phyloP scores from a whole-genome alignment of 2,888 invertebrate genomes.

The Allophyes oxyacanthae region DNA sequence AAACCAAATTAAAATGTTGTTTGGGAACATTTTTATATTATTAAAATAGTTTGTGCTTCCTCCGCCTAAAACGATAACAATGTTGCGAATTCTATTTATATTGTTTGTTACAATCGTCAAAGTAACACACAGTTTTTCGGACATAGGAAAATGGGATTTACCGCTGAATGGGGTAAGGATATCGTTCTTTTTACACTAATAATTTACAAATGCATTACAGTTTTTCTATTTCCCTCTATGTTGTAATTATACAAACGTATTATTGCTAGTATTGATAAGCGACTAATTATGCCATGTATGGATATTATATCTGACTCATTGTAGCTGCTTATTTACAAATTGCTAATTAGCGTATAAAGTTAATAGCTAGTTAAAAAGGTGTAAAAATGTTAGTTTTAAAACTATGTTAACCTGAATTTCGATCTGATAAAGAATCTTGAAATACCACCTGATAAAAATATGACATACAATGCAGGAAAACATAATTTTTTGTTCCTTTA shows the following conservation, averaged over 20 bases:
- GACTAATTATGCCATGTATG: neutral
- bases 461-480: no score
- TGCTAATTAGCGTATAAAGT: neutral
- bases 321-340: slow-evolving; percentile 10
- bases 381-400: neutral
- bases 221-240: neutral
- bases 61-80: slow-evolving; percentile 57
- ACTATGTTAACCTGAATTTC: neutral
- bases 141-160: slow-evolving; percentile 92
- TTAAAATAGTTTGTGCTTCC: slow-evolving; percentile 52
- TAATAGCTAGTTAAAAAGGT: neutral
- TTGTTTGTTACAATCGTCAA: slow-evolving; percentile 70
- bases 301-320: slow-evolving; percentile 23
- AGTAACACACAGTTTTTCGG: slow-evolving; percentile 85
- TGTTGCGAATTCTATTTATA: slow-evolving; percentile 73
- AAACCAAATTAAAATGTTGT: slow-evolving; percentile 60
- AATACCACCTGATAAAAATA: no score
- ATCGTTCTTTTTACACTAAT: slow-evolving; percentile 5
- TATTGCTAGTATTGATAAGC: slow-evolving; percentile 6
- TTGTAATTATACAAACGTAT: neutral
- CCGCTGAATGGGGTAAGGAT: slow-evolving; percentile 87
- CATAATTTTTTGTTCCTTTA: no score
- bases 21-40: slow-evolving; percentile 42
- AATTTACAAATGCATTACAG: neutral
- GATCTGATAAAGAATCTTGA: neutral